A percentile compares a stretch with the other conserved stretches of the same genome.
Evolutionary conservation across 2,797 vertebrate genomes (phyloP).

Genomic region (Chrysolophus pictus): DNA sequence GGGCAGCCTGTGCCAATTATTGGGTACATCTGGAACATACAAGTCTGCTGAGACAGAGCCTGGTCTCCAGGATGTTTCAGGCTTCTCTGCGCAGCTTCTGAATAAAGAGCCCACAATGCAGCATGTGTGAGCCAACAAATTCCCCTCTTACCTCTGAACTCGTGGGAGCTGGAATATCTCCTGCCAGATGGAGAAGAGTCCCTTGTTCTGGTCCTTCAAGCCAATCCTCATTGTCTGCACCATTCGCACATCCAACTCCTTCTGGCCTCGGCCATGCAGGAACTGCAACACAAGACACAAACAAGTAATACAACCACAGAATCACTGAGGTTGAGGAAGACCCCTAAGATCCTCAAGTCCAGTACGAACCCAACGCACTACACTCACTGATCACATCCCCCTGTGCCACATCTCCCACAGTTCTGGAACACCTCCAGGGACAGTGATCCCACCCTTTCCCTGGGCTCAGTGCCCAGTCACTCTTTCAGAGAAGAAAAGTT

Average conservation of each 20-base stretch:
- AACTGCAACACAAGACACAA: constrained; percentile 81
- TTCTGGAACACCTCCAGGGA: background rate
- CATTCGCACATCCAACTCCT: constrained; percentile 81
- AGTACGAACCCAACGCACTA: background rate
- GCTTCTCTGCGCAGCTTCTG: background rate
- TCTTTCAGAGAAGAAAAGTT: too few relatives aligned
- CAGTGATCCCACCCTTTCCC: constrained; percentile 56
- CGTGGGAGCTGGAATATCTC: constrained; percentile 94
- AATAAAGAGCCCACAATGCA: background rate
- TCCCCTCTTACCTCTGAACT: constrained; percentile 80
- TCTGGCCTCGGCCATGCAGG: constrained; percentile 87
- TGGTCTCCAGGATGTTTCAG: background rate
- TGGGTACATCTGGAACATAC: background rate
- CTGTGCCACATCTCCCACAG: background rate
- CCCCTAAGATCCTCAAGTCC: too few relatives aligned
- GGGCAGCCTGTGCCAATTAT: too few relatives aligned
- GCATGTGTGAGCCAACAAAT: background rate
- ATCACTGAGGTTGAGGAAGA: background rate
- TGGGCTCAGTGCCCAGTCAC: constrained; percentile 64
- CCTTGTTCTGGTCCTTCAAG: constrained; percentile 96
- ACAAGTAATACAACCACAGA: background rate
- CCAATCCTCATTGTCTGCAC: constrained; percentile 87
- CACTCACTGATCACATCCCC: background rate
- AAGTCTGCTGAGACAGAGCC: background rate
- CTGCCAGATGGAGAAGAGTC: constrained; percentile 94